A percentile compares a stretch with the other conserved stretches of the same genome.
Evolutionary conservation across 1,140 invertebrate genomes (phyloP).

Genomic region (Chlorops oryzae): DNA sequence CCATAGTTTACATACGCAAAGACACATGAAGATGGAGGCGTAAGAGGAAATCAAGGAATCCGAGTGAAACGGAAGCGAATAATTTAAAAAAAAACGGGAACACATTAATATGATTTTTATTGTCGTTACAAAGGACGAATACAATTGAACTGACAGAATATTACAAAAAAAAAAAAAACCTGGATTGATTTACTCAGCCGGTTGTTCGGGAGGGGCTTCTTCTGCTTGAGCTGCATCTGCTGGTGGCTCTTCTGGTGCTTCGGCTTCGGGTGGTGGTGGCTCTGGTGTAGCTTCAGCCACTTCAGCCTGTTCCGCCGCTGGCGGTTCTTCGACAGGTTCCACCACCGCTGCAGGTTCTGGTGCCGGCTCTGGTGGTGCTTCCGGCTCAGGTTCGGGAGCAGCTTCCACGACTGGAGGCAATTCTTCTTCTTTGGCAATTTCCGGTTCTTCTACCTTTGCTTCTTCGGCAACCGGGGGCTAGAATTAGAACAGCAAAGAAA

Average conservation of each 20-base stretch:
- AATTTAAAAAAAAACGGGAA: no score
- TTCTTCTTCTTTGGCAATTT: slow-evolving; percentile 1
- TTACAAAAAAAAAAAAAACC: no score
- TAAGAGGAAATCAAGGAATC: no score
- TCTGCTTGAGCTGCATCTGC: background rate
- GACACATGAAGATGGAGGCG: no score
- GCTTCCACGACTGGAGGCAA: background rate
- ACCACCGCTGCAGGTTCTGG: background rate
- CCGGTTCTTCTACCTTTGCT: background rate
- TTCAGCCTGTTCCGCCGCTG: background rate
- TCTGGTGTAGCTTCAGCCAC: slow-evolving; percentile 2
- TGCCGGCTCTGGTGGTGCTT: background rate
- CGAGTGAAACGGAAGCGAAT: no score
- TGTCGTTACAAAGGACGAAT: no score
- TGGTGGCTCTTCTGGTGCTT: slow-evolving; percentile 1
- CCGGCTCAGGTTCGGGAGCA: background rate
- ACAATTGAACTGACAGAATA: no score
- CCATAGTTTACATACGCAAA: no score
- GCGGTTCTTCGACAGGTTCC: background rate
- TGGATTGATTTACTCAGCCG: no score
- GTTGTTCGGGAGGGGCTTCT: background rate
- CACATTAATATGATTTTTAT: no score
- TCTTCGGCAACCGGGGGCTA: background rate
- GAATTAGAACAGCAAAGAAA: background rate
- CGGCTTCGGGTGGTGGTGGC: background rate